phyloP scores from a whole-genome alignment of 1,140 invertebrate species.

The Pseudomyrmex flavicornis region DNA sequence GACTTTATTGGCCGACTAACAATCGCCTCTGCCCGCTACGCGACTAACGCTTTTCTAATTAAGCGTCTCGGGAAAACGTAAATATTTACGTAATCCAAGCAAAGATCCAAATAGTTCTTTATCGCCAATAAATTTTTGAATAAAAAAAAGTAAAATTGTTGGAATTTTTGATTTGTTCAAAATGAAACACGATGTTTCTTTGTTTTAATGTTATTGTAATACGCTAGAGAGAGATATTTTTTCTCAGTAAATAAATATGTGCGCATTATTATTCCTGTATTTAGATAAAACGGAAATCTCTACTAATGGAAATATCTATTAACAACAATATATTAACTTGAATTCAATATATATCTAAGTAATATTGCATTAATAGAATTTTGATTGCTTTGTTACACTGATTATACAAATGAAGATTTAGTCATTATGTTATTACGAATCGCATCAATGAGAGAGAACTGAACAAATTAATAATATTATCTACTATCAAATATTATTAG shows the following conservation, averaged over 20 bases:
- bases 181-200: too few relatives aligned
- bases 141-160: neutral
- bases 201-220: neutral
- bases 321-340: constrained; percentile 31
- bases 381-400: constrained; percentile 41
- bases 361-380: constrained; percentile 50
- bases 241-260: neutral
- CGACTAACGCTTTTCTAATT: constrained; percentile 63
- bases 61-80: constrained; percentile 41
- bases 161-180: too few relatives aligned
- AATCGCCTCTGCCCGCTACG: constrained; percentile 32
- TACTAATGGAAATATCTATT: neutral
- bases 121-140: neutral
- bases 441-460: neutral
- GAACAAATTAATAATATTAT: constrained; percentile 44
- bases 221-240: too few relatives aligned
- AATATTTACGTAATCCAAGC: constrained; percentile 20
- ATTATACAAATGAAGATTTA: constrained; percentile 25
- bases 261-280: too few relatives aligned
- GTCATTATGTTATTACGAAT: constrained; percentile 29
- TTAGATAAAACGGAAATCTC: constrained; percentile 15
- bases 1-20: constrained; percentile 74
- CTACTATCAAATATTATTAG: neutral
- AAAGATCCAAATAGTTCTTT: neutral
- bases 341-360: constrained; percentile 42